A percentile compares a stretch with the other conserved stretches of the same genome.
Evolutionary conservation across 2,113 vertebrate genomes (phyloP).

Genomic region (Eurypyga helias): DNA sequence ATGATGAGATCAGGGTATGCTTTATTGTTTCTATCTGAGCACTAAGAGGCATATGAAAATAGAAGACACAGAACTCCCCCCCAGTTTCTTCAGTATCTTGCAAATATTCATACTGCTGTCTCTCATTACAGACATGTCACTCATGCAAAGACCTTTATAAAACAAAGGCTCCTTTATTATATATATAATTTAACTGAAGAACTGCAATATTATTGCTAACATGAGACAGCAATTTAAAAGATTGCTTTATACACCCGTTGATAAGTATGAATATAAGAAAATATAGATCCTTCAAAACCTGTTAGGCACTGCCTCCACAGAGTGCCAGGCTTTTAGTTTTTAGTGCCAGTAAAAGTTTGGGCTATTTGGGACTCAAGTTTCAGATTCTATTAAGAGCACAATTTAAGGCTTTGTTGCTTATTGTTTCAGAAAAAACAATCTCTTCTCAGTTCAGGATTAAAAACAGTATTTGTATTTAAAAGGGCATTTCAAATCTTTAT

Average conservation of each 20-base stretch:
- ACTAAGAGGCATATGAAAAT: neutral
- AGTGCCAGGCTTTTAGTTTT: neutral
- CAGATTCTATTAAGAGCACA: neutral
- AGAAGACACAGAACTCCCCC: neutral
- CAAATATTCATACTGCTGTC: neutral
- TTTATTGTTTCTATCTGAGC: neutral
- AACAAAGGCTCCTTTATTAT: neutral
- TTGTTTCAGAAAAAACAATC: conserved; percentile 1
- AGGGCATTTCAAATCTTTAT: neutral
- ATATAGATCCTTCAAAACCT: neutral
- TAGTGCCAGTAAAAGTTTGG: neutral
- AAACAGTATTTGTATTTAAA: neutral
- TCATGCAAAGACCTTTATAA: neutral
- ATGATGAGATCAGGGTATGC: neutral
- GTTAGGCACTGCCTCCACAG: neutral
- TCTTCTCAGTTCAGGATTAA: neutral
- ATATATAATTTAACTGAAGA: neutral
- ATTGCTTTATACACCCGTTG: neutral
- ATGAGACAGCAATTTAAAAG: neutral
- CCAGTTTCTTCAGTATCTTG: neutral
- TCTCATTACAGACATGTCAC: neutral
- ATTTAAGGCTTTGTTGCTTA: conserved; percentile 6
- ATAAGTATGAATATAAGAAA: neutral
- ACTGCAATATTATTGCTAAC: neutral
- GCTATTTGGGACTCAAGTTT: neutral